Conservation (phyloP, 2,888 invertebrate species). For the Teleogryllus oceanicus region DNA sequence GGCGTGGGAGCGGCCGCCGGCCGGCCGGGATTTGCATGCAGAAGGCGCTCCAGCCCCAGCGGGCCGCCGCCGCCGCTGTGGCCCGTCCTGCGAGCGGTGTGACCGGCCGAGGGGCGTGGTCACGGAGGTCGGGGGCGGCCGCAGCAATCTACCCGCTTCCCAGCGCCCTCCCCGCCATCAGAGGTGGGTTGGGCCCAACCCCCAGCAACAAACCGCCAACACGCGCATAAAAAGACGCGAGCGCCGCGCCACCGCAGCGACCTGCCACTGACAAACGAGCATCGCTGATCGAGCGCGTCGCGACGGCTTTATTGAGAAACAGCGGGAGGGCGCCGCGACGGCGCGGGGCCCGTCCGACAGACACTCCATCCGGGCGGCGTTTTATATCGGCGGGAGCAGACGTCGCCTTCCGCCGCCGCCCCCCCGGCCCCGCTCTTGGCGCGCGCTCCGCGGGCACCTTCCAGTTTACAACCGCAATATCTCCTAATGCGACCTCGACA, state of each 20-base stretch:
- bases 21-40: slow-evolving; percentile 18
- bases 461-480: slow-evolving; percentile 9
- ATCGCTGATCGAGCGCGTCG: slow-evolving; percentile 1
- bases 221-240: too few relatives aligned
- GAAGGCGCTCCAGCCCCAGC: background rate
- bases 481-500: slow-evolving; percentile 1
- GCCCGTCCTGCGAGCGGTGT: too few relatives aligned
- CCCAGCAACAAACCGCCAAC: too few relatives aligned
- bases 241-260: background rate
- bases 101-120: too few relatives aligned
- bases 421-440: background rate
- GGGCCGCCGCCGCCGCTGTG: too few relatives aligned
- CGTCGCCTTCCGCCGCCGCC: background rate
- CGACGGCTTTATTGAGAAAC: slow-evolving; percentile 9
- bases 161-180: too few relatives aligned
- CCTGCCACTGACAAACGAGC: slow-evolving; percentile 10
- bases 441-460: background rate
- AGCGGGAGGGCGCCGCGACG: background rate
- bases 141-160: too few relatives aligned
- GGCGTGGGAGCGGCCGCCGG: background rate
- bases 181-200: too few relatives aligned
- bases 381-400: background rate
- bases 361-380: slow-evolving; percentile 5
- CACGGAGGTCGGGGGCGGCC: too few relatives aligned
- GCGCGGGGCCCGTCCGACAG: background rate